These are phyloP conservation scores for Octodonta nipae DNA, from an alignment of 2,888 invertebrate species.

Conservation along the genomic window DNA sequence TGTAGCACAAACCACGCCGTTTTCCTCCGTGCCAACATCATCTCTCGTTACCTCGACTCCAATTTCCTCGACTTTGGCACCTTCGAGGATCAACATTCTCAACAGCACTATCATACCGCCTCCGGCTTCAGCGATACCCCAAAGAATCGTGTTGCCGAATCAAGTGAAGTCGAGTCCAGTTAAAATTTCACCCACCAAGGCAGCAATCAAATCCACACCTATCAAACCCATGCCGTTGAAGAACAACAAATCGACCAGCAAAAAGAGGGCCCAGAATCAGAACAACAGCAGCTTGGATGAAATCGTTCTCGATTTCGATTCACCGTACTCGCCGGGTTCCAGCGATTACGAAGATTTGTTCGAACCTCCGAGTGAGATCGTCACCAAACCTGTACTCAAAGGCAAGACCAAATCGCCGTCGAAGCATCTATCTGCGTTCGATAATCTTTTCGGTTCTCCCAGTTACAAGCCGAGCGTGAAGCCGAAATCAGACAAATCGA, in stretches of 20 bases:
- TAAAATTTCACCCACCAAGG: constrained; percentile 39
- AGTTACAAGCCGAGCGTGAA: constrained; percentile 24
- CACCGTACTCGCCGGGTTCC: constrained; percentile 82
- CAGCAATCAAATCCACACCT: constrained; percentile 46
- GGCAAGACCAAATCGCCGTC: constrained; percentile 21
- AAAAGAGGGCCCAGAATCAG: constrained; percentile 12
- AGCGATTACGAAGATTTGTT: constrained; percentile 78
- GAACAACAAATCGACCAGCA: constrained; percentile 16
- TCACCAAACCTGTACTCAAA: constrained; percentile 18
- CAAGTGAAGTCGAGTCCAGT: constrained; percentile 38
- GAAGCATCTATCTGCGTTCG: constrained; percentile 42
- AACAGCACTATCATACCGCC: constrained; percentile 29
- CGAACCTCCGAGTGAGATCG: constrained; percentile 51
- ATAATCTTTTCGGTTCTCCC: constrained; percentile 49
- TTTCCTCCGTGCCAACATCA: constrained; percentile 26
- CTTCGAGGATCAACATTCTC: constrained; percentile 31
- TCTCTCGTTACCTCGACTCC: constrained; percentile 32
- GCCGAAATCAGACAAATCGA: constrained; percentile 12
- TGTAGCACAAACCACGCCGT: constrained; percentile 28
- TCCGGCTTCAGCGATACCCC: constrained; percentile 26
- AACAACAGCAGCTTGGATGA: constrained; percentile 35
- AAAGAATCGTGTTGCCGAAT: constrained; percentile 39
- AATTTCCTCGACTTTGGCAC: constrained; percentile 22
- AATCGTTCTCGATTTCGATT: constrained; percentile 58
- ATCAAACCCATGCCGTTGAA: constrained; percentile 41